Evolutionary conservation across 2,888 invertebrate species (phyloP).

Genomic region (Himalopsyche tibetana): DNA sequence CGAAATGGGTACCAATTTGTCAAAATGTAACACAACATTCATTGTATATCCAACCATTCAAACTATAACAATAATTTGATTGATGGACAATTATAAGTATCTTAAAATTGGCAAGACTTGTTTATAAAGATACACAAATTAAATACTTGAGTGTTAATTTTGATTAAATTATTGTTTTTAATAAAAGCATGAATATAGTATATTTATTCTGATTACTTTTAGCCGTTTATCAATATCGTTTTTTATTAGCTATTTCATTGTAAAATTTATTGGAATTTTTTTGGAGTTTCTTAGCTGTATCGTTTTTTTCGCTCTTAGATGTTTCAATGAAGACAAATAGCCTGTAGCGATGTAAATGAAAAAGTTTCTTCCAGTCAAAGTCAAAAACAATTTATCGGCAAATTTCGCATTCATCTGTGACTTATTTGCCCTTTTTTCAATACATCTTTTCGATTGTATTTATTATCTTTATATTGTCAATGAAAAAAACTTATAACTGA

Average conservation of each 20-base stretch:
- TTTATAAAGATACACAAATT: too few species aligned
- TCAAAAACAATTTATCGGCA: background rate
- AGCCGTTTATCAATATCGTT: background rate
- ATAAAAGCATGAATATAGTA: too few species aligned
- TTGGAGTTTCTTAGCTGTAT: background rate
- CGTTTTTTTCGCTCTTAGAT: background rate
- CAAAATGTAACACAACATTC: too few species aligned
- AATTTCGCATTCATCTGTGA: slow-evolving; percentile 20
- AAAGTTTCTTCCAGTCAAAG: background rate
- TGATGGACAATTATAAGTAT: too few species aligned
- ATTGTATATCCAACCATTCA: too few species aligned
- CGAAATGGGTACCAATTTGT: too few species aligned
- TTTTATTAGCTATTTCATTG: background rate
- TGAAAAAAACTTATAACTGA: background rate
- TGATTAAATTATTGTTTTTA: too few species aligned
- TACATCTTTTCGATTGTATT: slow-evolving; percentile 9
- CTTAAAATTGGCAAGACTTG: too few species aligned
- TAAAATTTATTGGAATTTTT: slow-evolving; percentile 9
- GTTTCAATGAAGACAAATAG: slow-evolving; percentile 26
- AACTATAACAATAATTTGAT: too few species aligned
- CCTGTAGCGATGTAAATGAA: slow-evolving; percentile 8
- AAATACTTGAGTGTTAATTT: too few species aligned
- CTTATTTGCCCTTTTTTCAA: slow-evolving; percentile 4
- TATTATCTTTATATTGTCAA: background rate
- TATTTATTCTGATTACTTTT: background rate